A percentile compares a stretch with the other conserved stretches of the same genome.
Evolutionary conservation across 1,140 invertebrate species (phyloP).

Genomic region (Apis cerana): DNA sequence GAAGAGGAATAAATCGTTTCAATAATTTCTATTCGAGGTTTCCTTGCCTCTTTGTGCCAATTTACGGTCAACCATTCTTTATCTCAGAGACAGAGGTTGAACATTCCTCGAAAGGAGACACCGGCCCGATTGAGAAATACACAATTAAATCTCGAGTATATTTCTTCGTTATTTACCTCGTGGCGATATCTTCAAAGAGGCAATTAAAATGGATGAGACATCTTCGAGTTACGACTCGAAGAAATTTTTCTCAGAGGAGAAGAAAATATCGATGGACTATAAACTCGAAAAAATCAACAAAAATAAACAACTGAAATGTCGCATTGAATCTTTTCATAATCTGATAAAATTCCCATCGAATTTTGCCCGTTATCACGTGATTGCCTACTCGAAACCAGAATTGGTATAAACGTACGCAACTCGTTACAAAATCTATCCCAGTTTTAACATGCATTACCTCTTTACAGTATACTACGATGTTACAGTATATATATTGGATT

Average conservation of each 20-base stretch:
- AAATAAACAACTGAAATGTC: slow-evolving; percentile 33
- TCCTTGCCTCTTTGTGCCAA: not conserved
- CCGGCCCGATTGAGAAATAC: not conserved
- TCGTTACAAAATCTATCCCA: slow-evolving; percentile 10
- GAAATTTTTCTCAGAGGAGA: not conserved
- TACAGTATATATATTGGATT: not conserved
- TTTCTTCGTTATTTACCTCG: slow-evolving; percentile 42
- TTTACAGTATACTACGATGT: not conserved
- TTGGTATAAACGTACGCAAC: not conserved
- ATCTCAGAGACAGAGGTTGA: not conserved
- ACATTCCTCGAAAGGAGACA: not conserved
- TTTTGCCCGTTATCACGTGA: slow-evolving; percentile 33
- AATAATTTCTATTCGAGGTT: not conserved
- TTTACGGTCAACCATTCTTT: slow-evolving; percentile 9
- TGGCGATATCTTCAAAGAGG: slow-evolving; percentile 15
- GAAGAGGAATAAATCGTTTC: not conserved
- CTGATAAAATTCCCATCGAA: slow-evolving; percentile 34
- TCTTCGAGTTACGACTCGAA: not conserved
- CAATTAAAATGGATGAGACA: slow-evolving; percentile 66
- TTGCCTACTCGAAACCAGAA: slow-evolving; percentile 15
- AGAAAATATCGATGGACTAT: slow-evolving; percentile 12
- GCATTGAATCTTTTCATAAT: slow-evolving; percentile 47
- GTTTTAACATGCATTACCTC: not conserved
- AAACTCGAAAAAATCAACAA: slow-evolving; percentile 21
- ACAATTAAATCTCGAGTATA: slow-evolving; percentile 46